These are phyloP conservation scores for Pollenia amentaria DNA, from an alignment of 2,888 invertebrate genomes.

Conservation along the genomic window DNA sequence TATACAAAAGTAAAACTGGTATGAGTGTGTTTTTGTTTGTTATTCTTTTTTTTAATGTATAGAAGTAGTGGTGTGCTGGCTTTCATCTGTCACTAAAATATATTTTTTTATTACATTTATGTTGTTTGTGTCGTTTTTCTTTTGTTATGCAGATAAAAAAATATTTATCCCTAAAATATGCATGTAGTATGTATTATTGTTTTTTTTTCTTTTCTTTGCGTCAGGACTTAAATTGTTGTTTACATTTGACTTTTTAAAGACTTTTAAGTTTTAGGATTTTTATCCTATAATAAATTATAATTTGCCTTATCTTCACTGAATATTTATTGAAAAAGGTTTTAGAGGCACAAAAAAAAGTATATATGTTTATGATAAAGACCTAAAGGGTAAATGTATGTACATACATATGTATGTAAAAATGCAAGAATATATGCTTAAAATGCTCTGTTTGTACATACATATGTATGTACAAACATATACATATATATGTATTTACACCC, in stretches of 20 bases:
- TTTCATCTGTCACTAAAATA: slow-evolving; percentile 32
- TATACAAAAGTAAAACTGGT: neutral
- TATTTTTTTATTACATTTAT: neutral
- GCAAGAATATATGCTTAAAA: no score
- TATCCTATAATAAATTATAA: neutral
- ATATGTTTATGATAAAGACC: no score
- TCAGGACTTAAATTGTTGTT: slow-evolving; percentile 7
- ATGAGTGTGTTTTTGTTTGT: neutral
- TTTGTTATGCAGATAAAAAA: neutral
- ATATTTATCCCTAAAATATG: slow-evolving; percentile 29
- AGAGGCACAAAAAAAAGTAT: no score
- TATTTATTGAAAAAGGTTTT: no score
- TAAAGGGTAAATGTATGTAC: no score
- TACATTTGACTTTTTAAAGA: slow-evolving; percentile 1
- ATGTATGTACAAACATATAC: no score
- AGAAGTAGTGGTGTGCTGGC: neutral
- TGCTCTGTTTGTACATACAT: no score
- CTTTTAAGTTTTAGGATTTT: neutral
- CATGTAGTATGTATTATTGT: neutral
- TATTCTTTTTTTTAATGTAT: neutral
- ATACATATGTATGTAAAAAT: no score
- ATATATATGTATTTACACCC: no score
- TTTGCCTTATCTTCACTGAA: neutral
- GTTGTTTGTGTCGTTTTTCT: neutral
- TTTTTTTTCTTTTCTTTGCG: neutral